Percentiles rank a stretch among this genome's conserved stretches.
phyloP scores from a whole-genome alignment of 23 tunicate species.

The Styela clava region DNA sequence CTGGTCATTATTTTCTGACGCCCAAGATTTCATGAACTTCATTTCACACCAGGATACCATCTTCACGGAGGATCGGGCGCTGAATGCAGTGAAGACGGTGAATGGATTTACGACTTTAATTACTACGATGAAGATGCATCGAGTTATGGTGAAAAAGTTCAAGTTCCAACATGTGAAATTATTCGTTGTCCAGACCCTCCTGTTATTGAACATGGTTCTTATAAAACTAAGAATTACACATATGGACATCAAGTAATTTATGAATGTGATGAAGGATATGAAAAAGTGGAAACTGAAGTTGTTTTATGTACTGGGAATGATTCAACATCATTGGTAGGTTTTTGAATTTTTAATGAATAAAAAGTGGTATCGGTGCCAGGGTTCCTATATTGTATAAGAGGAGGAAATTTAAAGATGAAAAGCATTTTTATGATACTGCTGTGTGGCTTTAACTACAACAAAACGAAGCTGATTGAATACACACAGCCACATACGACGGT shows the following conservation, averaged over 20 bases:
- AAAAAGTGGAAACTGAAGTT: background rate
- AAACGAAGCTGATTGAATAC: too few relatives aligned
- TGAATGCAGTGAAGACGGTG: conserved; percentile 14
- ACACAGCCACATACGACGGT: too few relatives aligned
- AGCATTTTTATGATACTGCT: too few relatives aligned
- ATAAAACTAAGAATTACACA: conserved; percentile 8
- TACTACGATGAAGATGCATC: background rate
- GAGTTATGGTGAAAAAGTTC: background rate
- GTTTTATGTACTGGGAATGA: conserved; percentile 9
- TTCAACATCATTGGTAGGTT: conserved; percentile 10
- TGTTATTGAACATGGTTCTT: conserved; percentile 48
- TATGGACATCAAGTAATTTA: conserved; percentile 54
- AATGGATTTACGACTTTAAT: conserved; percentile 12
- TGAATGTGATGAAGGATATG: conserved; percentile 33
- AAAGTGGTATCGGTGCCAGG: too few relatives aligned
- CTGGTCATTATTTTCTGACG: too few relatives aligned
- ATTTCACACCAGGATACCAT: conserved; percentile 31
- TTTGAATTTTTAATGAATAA: background rate
- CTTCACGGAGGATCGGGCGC: conserved; percentile 22
- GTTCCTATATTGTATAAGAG: too few relatives aligned
- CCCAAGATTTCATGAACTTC: too few relatives aligned
- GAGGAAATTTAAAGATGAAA: too few relatives aligned
- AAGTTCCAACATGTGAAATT: conserved; percentile 10
- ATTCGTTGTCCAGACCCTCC: conserved; percentile 43
- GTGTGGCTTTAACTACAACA: too few relatives aligned